Base-by-base conservation (phyloP, 2,888 invertebrate genomes). In the Morpho achilles region DNA sequence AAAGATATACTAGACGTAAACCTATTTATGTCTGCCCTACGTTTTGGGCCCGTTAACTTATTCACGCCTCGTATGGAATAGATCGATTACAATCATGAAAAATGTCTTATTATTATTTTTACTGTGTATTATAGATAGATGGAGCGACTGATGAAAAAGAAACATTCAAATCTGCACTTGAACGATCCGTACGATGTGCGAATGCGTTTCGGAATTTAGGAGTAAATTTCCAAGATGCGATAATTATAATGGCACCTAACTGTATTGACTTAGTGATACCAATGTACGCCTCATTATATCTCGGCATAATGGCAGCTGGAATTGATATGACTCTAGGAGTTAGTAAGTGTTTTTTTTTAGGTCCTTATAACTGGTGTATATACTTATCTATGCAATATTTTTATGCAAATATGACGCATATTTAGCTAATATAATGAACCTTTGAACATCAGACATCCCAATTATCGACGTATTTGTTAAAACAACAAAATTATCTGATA, bases 231-330 rank as follows among this genome's bases (percentile, higher is more conserved):
- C 76, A 81, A 4, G 91, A 90, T 59, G 77, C 87, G 10, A 74
- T 91, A 32, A 65, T 77, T 4, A 64, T 88, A 3, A 86, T 89
- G 73, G 82, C 79, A 7, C 74, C 78, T 0, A 87, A 83, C 59
- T 79, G 82, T 40, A 69, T 10, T 62, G 77, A 91, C 58, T 66
- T 80, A 44, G 70, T 73, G 1, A 74, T 87, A 41, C 86, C 91
- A 0, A 74, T 84, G 56, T 79, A 91, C 42, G 86, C 88, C 1
- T 72, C 82, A 0, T 67, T 85, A 3, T 89, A 81, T 59, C 64
- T 87, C 8, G 89, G 90, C 0, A 69, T 76, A 3, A 65, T 61
- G 0, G 64, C 72, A 2, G 73, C 75, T 7, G 68, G 72, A 10
- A 53, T 77, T 3, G 79, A 79, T 50, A 62, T 64, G 44, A 66